phyloP scores from a whole-genome alignment of 2,113 vertebrate species.

The Hippocampus barbouri region DNA sequence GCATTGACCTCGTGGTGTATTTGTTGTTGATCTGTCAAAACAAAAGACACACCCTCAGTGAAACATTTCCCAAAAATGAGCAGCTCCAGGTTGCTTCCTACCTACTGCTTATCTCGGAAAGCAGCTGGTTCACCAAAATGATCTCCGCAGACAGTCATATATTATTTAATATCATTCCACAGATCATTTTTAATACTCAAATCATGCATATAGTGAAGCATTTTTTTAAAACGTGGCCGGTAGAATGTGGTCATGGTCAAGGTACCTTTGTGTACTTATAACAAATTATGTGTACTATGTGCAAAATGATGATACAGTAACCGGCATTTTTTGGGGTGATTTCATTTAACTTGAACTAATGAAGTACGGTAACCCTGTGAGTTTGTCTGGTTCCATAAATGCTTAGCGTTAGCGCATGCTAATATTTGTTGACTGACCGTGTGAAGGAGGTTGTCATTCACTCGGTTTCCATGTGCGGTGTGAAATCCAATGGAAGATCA shows the following conservation, averaged over 20 bases:
- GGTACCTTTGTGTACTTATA: not conserved
- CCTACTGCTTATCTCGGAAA: conserved; percentile 7
- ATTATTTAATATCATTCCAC: not conserved
- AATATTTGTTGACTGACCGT: conserved; percentile 33
- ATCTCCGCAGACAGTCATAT: not conserved
- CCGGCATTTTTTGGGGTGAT: not conserved
- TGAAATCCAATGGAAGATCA: too few relatives aligned
- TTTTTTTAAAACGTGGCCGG: not conserved
- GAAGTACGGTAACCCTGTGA: not conserved
- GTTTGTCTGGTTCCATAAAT: not conserved
- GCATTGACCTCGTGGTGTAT: not conserved
- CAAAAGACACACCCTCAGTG: not conserved
- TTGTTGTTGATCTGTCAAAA: not conserved
- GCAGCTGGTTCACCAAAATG: not conserved
- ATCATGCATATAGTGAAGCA: not conserved
- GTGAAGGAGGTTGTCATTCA: too few relatives aligned
- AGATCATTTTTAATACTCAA: not conserved
- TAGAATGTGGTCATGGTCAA: too few relatives aligned
- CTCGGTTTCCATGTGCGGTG: too few relatives aligned
- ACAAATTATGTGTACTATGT: not conserved
- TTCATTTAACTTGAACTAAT: not conserved
- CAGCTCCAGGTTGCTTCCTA: conserved; percentile 20
- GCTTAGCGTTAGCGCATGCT: conserved; percentile 26
- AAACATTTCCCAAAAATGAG: conserved; percentile 4
- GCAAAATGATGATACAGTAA: not conserved